Base-by-base conservation (phyloP, 2,113 vertebrate species). In the Nothoprocta perdicaria region DNA sequence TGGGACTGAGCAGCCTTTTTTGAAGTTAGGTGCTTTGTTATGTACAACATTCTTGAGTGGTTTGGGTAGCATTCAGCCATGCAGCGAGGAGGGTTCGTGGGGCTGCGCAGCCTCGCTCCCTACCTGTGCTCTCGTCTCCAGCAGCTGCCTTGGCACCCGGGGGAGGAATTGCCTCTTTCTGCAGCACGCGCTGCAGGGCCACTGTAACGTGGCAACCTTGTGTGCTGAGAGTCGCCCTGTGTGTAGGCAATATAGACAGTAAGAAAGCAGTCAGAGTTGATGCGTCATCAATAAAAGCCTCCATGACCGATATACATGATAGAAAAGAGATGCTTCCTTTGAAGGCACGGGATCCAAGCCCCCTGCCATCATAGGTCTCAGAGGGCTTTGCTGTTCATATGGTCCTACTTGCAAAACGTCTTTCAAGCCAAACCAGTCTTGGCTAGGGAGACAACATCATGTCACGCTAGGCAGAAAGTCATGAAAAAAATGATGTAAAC, bases 341-440 rank as follows among this genome's bases (percentile, higher is more conserved):
- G 48, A 4, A 15, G 80, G 80, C 11, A 26, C 77, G 73, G 61
- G 60, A 22, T 18, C 24, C 5, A 5, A 41, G 38, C n/a, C 84
- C 38, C 33, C 52, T 83, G 40, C 10, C n/a, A 40, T 31, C 41
- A 40, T 46, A 24, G 61, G 65, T 74, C 89, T 81, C 76, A 10
- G 71, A 40, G 62, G 12, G 6, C 67, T 91, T 72, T 45, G 31
- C 60, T 38, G 10, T 43, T 22, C 38, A 41, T 81, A 15, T n/a
- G 80, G 53, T 19, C 15, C 4, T 4, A 45, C 79, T 89, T 93
- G 50, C 58, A 83, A 93, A 91, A 95, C 72, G 83, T 78, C 79
- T 95, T 96, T 96, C 89, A 84, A 89, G 89, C 71, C 86, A 87
- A 95, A 91, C 87, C 7, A 2, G 93, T 85, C 73, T 72, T 3